phyloP scores from a whole-genome alignment of 2,888 invertebrate species.

The Eucera pruinosa region DNA sequence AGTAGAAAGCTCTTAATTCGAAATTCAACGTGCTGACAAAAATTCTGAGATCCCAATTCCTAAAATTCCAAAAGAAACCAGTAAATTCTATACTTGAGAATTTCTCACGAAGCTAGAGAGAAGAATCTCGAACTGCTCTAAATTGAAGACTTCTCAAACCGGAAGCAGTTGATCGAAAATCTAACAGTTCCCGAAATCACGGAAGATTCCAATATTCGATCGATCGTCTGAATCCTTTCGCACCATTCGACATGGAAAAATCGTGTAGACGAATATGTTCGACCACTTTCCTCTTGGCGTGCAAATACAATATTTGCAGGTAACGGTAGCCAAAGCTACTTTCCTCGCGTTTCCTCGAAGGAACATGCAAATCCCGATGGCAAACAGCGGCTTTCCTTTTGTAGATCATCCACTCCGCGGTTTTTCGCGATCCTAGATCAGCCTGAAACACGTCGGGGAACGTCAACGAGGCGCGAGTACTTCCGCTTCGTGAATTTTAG shows the following conservation, averaged over 20 bases:
- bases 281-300: conserved; percentile 29
- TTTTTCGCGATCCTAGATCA: conserved; percentile 14
- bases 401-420: conserved; percentile 34
- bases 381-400: conserved; percentile 44
- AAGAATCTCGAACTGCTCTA: not conserved
- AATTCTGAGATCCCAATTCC: too few relatives aligned
- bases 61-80: not conserved
- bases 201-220: not conserved
- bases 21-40: too few relatives aligned
- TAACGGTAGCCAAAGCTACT: too few relatives aligned
- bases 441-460: not conserved
- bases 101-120: not conserved
- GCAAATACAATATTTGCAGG: conserved; percentile 69
- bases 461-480: conserved; percentile 18
- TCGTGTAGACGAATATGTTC: conserved; percentile 27
- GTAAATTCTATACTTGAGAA: not conserved
- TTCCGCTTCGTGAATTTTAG: conserved; percentile 13
- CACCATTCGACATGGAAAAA: conserved; percentile 29
- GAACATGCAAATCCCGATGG: conserved; percentile 53
- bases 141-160: too few relatives aligned
- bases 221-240: not conserved
- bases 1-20: too few relatives aligned
- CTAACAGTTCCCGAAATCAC: too few relatives aligned
- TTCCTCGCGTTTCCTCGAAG: conserved; percentile 39
- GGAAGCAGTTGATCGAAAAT: too few relatives aligned